Evolutionary conservation across 1,140 invertebrate species (phyloP).

Genomic region (Danaus melanippus): DNA sequence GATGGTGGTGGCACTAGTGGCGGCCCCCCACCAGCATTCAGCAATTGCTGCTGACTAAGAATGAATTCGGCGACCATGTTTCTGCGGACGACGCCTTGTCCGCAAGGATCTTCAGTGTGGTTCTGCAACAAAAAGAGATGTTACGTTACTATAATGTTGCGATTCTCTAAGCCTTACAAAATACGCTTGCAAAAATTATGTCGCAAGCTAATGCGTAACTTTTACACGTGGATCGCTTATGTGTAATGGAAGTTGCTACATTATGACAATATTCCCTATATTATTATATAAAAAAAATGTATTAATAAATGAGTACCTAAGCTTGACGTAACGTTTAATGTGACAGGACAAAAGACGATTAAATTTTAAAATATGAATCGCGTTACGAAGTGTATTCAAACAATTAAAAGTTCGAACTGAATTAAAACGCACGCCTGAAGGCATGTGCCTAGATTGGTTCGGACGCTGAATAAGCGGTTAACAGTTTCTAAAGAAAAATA

Average conservation of each 20-base stretch:
- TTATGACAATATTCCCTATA: constrained; percentile 37
- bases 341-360: constrained; percentile 24
- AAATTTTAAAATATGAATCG: constrained; percentile 4
- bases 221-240: constrained; percentile 55
- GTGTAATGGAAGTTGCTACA: constrained; percentile 56
- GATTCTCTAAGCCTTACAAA: constrained; percentile 51
- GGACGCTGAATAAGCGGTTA: constrained; percentile 18
- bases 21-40: constrained; percentile 47
- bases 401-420: constrained; percentile 6
- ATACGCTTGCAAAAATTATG: constrained; percentile 56
- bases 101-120: constrained; percentile 63
- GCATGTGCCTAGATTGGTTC: constrained; percentile 24
- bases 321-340: constrained; percentile 32
- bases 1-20: constrained; percentile 44
- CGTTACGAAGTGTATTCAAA: constrained; percentile 5
- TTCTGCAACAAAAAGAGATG: constrained; percentile 63
- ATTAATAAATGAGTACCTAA: constrained; percentile 53
- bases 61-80: constrained; percentile 90
- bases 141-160: constrained; percentile 46
- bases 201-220: constrained; percentile 54
- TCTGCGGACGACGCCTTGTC: constrained; percentile 74
- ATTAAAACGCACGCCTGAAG: constrained; percentile 19
- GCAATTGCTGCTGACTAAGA: constrained; percentile 78
- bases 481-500: constrained; percentile 31
- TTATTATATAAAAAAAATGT: constrained; percentile 29